Evolutionary conservation across 2,888 invertebrate genomes (phyloP).

Genomic region (Drosophila aldrichi): DNA sequence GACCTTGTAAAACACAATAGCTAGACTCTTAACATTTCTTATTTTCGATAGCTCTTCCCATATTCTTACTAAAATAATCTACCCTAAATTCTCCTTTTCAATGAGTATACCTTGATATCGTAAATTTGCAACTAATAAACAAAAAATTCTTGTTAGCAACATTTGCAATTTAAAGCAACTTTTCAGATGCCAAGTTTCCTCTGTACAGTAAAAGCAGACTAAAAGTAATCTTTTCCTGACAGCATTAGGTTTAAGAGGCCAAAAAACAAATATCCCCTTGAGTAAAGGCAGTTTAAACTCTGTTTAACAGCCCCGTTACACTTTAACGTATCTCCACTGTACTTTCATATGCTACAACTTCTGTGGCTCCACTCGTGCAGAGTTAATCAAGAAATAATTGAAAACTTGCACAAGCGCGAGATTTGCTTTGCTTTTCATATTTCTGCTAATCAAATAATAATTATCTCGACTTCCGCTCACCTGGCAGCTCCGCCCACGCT

Average conservation of each 20-base stretch:
- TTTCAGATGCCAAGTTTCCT: neutral
- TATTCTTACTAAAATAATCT: neutral
- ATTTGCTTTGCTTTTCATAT: constrained; percentile 1
- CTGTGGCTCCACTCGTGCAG: neutral
- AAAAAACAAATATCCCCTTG: neutral
- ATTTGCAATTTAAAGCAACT: constrained; percentile 18
- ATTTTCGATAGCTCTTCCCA: too few relatives aligned
- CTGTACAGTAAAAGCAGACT: neutral
- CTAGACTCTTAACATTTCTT: too few relatives aligned
- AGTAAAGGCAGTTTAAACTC: too few relatives aligned
- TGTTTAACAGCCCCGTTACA: neutral
- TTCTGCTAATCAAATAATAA: constrained; percentile 6
- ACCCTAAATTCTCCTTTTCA: neutral
- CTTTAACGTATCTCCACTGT: neutral
- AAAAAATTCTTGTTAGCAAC: constrained; percentile 5
- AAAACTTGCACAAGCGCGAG: neutral
- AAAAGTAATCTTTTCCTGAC: neutral
- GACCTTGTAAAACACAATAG: too few relatives aligned
- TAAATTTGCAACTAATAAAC: neutral
- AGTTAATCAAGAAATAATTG: neutral
- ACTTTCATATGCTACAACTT: neutral
- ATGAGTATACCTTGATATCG: neutral
- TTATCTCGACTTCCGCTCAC: constrained; percentile 86
- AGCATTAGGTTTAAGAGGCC: too few relatives aligned
- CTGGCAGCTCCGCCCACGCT: constrained; percentile 92